Evolutionary conservation across 2,113 vertebrate genomes (phyloP).

Genomic region (Microtus oregoni): DNA sequence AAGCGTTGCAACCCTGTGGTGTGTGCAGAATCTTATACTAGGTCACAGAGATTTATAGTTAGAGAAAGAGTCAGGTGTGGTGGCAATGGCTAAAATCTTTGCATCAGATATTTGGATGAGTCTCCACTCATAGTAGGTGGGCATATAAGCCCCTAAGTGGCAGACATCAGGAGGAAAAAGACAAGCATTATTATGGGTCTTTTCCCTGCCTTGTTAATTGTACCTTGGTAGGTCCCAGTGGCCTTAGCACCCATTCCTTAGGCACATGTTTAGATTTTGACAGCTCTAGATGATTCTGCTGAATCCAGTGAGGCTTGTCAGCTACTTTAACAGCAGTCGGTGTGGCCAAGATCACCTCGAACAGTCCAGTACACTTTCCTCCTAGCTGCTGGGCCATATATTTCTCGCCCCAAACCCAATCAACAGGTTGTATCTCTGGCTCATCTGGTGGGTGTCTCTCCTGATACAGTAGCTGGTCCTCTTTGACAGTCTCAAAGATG

Average conservation of each 20-base stretch:
- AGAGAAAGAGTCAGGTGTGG: neutral
- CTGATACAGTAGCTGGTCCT: neutral
- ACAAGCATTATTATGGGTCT: neutral
- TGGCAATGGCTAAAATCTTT: neutral
- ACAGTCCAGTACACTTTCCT: neutral
- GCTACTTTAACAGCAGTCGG: neutral
- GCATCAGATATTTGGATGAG: neutral
- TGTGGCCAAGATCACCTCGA: neutral
- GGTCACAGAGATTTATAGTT: neutral
- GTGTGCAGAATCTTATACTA: neutral
- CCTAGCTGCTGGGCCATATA: neutral
- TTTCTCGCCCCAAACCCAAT: neutral
- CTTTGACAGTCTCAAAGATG: neutral
- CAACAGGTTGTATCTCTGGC: neutral
- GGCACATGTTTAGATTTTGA: neutral
- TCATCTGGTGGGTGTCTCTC: neutral
- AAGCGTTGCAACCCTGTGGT: neutral
- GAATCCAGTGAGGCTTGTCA: neutral
- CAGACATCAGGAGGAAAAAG: neutral
- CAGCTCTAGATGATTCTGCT: neutral
- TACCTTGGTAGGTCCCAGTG: neutral
- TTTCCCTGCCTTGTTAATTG: neutral
- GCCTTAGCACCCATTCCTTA: neutral
- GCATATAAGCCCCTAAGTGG: neutral
- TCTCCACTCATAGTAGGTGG: neutral